Percentiles rank a stretch among this genome's conserved stretches.
These are phyloP conservation scores for Epinephelus moara DNA, from an alignment of 2,113 vertebrate genomes.

Conservation along the genomic window DNA sequence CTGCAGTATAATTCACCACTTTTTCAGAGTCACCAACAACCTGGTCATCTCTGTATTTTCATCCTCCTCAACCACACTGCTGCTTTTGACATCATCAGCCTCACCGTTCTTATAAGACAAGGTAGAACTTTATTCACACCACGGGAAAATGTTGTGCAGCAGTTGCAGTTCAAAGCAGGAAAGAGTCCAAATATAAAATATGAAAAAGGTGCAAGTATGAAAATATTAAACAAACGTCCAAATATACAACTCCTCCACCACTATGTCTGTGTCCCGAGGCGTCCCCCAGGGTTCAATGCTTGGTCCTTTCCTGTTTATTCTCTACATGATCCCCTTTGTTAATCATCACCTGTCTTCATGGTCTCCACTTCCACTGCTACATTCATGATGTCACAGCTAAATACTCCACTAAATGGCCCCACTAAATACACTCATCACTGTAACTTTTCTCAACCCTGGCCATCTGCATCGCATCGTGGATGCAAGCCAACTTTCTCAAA, in stretches of 20 bases:
- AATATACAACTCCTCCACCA: not conserved
- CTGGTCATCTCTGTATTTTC: not conserved
- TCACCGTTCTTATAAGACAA: not conserved
- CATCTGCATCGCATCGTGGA: not conserved
- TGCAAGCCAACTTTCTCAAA: not conserved
- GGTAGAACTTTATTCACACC: not conserved
- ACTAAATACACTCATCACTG: not conserved
- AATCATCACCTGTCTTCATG: too few species aligned
- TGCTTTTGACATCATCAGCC: not conserved
- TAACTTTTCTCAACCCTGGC: not conserved
- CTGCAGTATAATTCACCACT: not conserved
- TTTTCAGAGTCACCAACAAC: not conserved
- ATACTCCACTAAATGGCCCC: not conserved
- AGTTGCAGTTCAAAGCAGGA: not conserved
- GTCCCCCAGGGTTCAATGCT: conserved; percentile 3
- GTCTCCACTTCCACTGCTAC: not conserved
- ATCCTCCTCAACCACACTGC: not conserved
- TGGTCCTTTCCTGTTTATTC: not conserved
- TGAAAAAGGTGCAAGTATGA: too few species aligned
- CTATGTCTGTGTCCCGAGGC: not conserved
- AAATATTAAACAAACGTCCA: not conserved
- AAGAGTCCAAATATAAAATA: too few species aligned
- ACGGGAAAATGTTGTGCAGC: not conserved
- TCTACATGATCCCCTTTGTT: not conserved
- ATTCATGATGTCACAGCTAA: too few species aligned